Evolutionary conservation across 2,888 invertebrate genomes (phyloP), one percentile per base, ranked within the genome.

Genomic region (Boloria selene): DNA sequence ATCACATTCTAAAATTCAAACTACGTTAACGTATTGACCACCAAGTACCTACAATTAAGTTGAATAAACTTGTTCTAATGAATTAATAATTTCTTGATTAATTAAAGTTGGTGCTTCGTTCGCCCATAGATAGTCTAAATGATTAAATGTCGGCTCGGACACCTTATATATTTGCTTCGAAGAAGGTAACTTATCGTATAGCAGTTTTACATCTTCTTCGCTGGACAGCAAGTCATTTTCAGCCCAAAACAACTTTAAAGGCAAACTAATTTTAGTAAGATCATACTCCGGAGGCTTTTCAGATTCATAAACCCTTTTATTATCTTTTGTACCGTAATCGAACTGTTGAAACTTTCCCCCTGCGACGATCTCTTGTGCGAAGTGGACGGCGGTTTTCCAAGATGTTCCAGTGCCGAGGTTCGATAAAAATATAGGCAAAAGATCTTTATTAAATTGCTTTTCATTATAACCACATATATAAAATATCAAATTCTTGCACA

Each of bases 381-480:
- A 95, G 79, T 97, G 97, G 0, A 95, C 84, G 0, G 95, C 80
- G 4, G 96, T 95, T 83, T 95, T 95, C 71, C 95, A 94, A 0
- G 97, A 96, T 0, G 95, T 94, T 0, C 96, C 96, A 0, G 96
- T 95, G 0, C 96, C 96, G 4, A 94, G 88, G 74, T 96, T 95
- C 17, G 93, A 87, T 53, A 96, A 77, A 73, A 97, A 95, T 0
- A 94, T 89, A 0, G 96, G 95, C n/a, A 97, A 75, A 38, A 96
- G 79, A 4, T 93, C 93, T 92, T 94, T 85, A 78, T 97, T 95
- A 54, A 96, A 93, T 78, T 96, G 94, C 26, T 88, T 85, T 65
- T 93, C 90, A 82, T 96, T 95, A 73, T 94, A 95, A 0, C 97
- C 97, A 68, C 94, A 94, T 2, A 97, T 78, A 22, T 95, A 84